Conservation (phyloP, 2,113 vertebrate genomes). For the Lamprologus speciosus region DNA sequence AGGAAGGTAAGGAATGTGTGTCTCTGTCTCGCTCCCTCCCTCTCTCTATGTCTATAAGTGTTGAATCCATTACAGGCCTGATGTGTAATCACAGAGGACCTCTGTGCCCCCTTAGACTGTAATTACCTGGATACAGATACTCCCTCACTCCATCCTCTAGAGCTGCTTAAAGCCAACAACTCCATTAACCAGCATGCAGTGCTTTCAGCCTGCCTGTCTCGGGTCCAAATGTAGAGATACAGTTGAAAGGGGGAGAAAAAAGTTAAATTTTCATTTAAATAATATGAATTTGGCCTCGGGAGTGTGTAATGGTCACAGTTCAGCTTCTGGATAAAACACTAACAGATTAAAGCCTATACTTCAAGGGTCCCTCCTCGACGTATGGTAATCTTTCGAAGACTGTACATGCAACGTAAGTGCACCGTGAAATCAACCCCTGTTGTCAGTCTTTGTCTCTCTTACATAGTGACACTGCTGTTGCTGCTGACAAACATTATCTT, state of each 20-base stretch:
- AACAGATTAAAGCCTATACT: not conserved
- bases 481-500: slow-evolving; percentile 69
- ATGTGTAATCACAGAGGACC: slow-evolving; percentile 78
- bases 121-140: slow-evolving; percentile 74
- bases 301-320: slow-evolving; percentile 24
- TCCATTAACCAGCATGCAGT: slow-evolving; percentile 61
- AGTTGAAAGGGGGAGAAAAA: not conserved
- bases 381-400: slow-evolving; percentile 19
- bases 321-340: slow-evolving; percentile 31
- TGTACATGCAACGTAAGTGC: slow-evolving; percentile 32
- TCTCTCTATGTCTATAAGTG: slow-evolving; percentile 64
- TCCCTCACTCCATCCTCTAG: slow-evolving; percentile 54
- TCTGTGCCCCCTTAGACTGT: slow-evolving; percentile 67
- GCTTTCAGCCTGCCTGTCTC: slow-evolving; percentile 30
- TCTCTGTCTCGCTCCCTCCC: slow-evolving; percentile 1
- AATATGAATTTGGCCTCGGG: slow-evolving; percentile 45
- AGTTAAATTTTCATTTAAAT: slow-evolving; percentile 42
- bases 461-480: slow-evolving; percentile 34
- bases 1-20: slow-evolving; percentile 48
- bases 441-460: slow-evolving; percentile 46
- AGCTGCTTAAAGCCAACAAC: slow-evolving; percentile 53
- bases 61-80: slow-evolving; percentile 76
- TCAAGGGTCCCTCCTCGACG: not conserved
- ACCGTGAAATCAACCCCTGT: slow-evolving; percentile 59
- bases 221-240: slow-evolving; percentile 25